These are phyloP conservation scores for Drosophila kanapiae DNA, from an alignment of 1,140 invertebrate genomes.

Conservation along the genomic window DNA sequence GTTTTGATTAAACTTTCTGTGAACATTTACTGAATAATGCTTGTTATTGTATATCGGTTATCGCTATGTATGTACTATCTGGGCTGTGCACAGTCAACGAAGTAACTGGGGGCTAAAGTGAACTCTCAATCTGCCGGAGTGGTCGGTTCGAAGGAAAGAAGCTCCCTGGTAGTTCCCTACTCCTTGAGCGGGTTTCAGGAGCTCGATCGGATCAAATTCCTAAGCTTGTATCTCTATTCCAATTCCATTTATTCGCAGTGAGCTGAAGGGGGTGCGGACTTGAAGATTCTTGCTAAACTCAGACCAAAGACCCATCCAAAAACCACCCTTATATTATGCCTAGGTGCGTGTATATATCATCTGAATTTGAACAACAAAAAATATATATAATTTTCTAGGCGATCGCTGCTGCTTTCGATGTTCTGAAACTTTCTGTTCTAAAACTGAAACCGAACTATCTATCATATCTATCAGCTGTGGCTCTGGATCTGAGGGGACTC, in stretches of 20 bases:
- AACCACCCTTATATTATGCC: constrained; percentile 1
- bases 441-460: constrained; percentile 77
- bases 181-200: not conserved
- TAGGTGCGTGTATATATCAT: constrained; percentile 21
- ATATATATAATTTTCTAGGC: constrained; percentile 38
- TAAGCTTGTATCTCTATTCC: not conserved
- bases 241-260: constrained; percentile 17
- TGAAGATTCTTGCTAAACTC: constrained; percentile 13
- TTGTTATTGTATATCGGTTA: constrained; percentile 69
- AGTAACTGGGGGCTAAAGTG: constrained; percentile 43
- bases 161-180: not conserved
- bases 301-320: constrained; percentile 20
- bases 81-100: constrained; percentile 42
- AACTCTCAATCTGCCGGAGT: constrained; percentile 14
- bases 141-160: not conserved
- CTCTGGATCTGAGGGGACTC: constrained; percentile 39
- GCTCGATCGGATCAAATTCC: constrained; percentile 21
- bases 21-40: constrained; percentile 76
- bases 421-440: constrained; percentile 48
- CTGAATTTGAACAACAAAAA: constrained; percentile 23
- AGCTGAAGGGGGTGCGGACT: too few species aligned
- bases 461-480: constrained; percentile 49
- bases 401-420: constrained; percentile 54
- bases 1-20: constrained; percentile 75
- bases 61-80: constrained; percentile 48